phyloP scores from a whole-genome alignment of 1,140 invertebrate genomes.

The Drosophila arizonae region DNA sequence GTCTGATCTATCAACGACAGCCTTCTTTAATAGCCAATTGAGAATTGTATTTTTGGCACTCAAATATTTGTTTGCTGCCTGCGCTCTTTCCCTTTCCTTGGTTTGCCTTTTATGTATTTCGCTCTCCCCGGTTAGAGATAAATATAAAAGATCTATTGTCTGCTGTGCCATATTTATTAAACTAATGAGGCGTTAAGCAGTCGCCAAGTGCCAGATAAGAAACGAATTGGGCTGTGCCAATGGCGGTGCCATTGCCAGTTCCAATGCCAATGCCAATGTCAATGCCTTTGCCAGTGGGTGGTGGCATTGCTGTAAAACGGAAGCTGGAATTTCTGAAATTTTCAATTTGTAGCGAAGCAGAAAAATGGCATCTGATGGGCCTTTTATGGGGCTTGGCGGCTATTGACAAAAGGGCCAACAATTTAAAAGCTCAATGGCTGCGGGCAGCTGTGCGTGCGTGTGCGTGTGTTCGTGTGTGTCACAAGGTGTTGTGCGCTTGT shows the following conservation, averaged over 20 bases:
- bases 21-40: not conserved
- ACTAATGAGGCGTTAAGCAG: constrained; percentile 58
- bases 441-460: constrained; percentile 15
- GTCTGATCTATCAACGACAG: not conserved
- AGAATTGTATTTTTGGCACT: not conserved
- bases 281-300: not conserved
- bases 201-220: constrained; percentile 33
- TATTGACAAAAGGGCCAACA: constrained; percentile 55
- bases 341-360: constrained; percentile 61
- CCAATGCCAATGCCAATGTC: not conserved
- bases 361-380: constrained; percentile 59
- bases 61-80: not conserved
- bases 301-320: constrained; percentile 7
- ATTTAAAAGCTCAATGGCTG: constrained; percentile 44
- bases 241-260: no score
- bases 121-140: not conserved
- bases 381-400: constrained; percentile 45
- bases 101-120: not conserved
- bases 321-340: constrained; percentile 50
- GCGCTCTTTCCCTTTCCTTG: not conserved
- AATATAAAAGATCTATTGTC: constrained; percentile 26
- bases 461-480: constrained; percentile 17
- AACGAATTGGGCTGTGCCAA: constrained; percentile 4
- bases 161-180: constrained; percentile 45
- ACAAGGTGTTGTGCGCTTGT: constrained; percentile 34